Percentiles rank a stretch among this genome's conserved stretches.
These are phyloP conservation scores for Antedon mediterranea DNA, from an alignment of 53 echinoderm and acorn worm species.

Conservation along the genomic window DNA sequence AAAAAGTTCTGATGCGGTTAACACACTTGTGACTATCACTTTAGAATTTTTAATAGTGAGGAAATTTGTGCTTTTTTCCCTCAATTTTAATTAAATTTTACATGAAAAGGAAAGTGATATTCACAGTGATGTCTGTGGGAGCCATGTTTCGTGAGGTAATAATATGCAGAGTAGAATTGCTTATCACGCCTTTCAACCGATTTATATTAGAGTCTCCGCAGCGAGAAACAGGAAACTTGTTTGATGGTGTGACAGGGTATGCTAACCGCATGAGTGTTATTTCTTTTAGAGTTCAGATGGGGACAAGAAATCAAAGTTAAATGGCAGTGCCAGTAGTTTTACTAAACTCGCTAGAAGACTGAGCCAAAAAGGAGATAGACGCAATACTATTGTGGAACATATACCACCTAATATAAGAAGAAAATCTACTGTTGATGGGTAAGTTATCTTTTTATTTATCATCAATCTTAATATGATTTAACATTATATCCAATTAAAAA, in stretches of 20 bases:
- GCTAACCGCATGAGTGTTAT: neutral
- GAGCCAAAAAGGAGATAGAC: constrained; percentile 78
- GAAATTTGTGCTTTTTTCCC: neutral
- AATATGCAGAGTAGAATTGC: neutral
- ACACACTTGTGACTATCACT: neutral
- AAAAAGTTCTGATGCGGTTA: neutral
- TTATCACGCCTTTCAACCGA: neutral
- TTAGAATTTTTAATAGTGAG: neutral
- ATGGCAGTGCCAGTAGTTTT: constrained; percentile 41
- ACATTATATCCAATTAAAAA: too few relatives aligned
- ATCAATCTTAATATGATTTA: too few relatives aligned
- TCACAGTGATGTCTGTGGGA: neutral
- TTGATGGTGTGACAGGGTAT: neutral
- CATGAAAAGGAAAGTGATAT: neutral
- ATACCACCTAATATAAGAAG: constrained; percentile 42
- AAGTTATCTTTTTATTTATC: neutral
- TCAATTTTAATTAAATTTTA: neutral
- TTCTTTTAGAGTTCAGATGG: constrained; percentile 26
- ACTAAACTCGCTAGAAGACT: constrained; percentile 83
- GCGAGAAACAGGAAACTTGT: neutral
- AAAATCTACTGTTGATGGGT: constrained; percentile 86
- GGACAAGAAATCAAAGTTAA: constrained; percentile 52
- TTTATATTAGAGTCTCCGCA: neutral
- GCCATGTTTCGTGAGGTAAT: neutral
- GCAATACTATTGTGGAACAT: constrained; percentile 49